Evolutionary conservation across 1,140 invertebrate genomes (phyloP).

Genomic region (Pectinophora gossypiella): DNA sequence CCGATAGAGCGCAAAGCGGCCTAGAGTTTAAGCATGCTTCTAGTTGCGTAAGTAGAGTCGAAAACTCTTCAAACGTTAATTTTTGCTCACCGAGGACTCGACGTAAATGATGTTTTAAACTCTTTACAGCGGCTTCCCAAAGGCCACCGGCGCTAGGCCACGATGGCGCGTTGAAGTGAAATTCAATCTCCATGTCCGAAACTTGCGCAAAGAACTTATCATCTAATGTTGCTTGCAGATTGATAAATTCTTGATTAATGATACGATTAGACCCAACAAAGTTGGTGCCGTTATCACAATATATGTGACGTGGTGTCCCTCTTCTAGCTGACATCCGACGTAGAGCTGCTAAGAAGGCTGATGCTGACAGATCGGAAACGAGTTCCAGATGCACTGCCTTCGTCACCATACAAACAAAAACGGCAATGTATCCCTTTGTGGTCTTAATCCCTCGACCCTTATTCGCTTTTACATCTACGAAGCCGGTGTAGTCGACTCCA

Average conservation of each 20-base stretch:
- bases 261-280: not conserved
- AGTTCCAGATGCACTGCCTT: constrained; percentile 62
- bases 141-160: not conserved
- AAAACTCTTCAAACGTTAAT: constrained; percentile 25
- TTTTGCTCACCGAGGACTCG: constrained; percentile 13
- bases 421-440: constrained; percentile 36
- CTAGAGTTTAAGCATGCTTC: constrained; percentile 25
- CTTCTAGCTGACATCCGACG: constrained; percentile 30
- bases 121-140: constrained; percentile 15
- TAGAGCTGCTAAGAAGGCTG: constrained; percentile 43
- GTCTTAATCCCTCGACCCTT: not conserved
- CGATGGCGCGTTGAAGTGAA: not conserved
- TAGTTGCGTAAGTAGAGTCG: constrained; percentile 21
- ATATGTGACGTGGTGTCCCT: not conserved
- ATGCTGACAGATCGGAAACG: constrained; percentile 38
- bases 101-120: constrained; percentile 22
- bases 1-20: constrained; percentile 12
- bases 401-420: constrained; percentile 48
- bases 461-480: constrained; percentile 8
- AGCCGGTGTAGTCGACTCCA: constrained; percentile 35
- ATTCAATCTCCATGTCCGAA: not conserved
- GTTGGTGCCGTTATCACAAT: constrained; percentile 1
- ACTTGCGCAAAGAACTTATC: not conserved
- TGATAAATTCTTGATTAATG: not conserved
- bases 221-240: not conserved